These are phyloP conservation scores for Erethizon dorsatum DNA, from an alignment of 2,797 vertebrate species.

Conservation along the genomic window DNA sequence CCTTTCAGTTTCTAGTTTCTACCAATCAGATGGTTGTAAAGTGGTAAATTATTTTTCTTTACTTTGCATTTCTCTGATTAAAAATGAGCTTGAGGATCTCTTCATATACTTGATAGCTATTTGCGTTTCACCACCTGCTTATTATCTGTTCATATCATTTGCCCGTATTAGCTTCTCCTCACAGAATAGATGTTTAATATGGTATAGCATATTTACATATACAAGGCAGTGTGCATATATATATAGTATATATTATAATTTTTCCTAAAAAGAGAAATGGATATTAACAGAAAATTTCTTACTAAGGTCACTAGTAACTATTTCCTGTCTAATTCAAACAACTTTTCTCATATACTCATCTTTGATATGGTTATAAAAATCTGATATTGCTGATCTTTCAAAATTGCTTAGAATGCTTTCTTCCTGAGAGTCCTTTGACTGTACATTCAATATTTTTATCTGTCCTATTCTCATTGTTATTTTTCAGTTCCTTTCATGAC, in stretches of 20 bases:
- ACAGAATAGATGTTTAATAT: slow-evolving; percentile 38
- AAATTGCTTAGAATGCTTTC: background rate
- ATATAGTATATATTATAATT: background rate
- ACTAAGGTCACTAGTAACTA: background rate
- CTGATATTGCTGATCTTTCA: background rate
- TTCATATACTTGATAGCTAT: slow-evolving; percentile 76
- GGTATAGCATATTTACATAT: background rate
- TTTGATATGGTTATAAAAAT: background rate
- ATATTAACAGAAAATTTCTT: background rate
- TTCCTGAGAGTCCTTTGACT: background rate
- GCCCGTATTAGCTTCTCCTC: slow-evolving; percentile 33
- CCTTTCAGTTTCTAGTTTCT: slow-evolving; percentile 73
- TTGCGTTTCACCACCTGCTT: slow-evolving; percentile 64
- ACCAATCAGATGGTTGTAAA: slow-evolving; percentile 77
- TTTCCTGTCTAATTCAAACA: slow-evolving; percentile 8
- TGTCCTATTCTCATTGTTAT: background rate
- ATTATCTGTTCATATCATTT: slow-evolving; percentile 71
- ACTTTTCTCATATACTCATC: background rate
- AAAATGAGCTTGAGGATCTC: slow-evolving; percentile 72
- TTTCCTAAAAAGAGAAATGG: background rate
- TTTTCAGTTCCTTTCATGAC: background rate
- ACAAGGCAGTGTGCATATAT: background rate
- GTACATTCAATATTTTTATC: background rate
- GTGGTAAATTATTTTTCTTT: slow-evolving; percentile 78
- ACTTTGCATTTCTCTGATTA: slow-evolving; percentile 79